Base-by-base conservation (phyloP, 2,113 vertebrate genomes). In the Tamias sibiricus region DNA sequence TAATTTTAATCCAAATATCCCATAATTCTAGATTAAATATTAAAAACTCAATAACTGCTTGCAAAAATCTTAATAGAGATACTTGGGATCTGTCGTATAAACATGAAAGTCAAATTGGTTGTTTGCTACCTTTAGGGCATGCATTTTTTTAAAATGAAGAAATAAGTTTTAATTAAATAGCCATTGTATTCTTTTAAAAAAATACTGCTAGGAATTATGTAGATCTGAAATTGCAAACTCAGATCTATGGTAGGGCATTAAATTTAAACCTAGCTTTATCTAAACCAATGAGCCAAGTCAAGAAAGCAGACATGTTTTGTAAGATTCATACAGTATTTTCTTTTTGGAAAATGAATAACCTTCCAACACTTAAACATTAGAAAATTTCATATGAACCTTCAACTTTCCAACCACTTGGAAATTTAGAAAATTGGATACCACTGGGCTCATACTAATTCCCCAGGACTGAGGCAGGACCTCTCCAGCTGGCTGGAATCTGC, bases 1-100 rank as follows among this genome's bases (percentile, higher is more conserved):
- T 82, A 30, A 77, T 87, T 94, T 92, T 84, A 92, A 94, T 35
- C 14, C 52, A 97, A 87, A 90, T 81, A 95, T 37, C 95, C 72
- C 30, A 85, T 88, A 66, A 85, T 88, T 93, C 90, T 84, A 94
- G 57, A 89, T 94, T 96, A 93, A 97, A 93, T 59, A 69, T 59
- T 97, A 82, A 97, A 95, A 96, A 74, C 8, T 83, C 44, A 16
- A 2, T 91, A 47, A 77, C 11, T 66, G 32, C 32, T 68, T 90
- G 8, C 4, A 87, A 93, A 94, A 77, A 37, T 86, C 76, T 81
- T 62, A 88, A 64, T 32, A 72, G 37, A 62, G 30, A 86, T 87
- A 76, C 8, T 26, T 86, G 8, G 30, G 24, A 59, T 79, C 3
- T 14, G 28, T 84, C 54, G 66, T 69, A 68, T 16, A 76, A 77